Percentiles rank a stretch among this genome's conserved stretches.
Evolutionary conservation across 2,888 invertebrate species (phyloP).

Genomic region (Zonitis immaculata): DNA sequence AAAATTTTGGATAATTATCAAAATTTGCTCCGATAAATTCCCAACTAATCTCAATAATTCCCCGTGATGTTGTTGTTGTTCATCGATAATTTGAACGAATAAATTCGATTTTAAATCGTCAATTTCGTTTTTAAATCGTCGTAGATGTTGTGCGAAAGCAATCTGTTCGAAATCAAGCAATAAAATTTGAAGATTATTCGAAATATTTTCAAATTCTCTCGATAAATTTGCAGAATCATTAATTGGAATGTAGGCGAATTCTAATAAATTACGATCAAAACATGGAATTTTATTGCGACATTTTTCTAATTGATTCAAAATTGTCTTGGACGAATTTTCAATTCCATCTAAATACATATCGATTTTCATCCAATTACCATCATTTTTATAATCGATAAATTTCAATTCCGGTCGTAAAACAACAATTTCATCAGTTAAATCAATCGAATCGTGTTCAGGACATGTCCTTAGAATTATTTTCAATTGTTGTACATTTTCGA

Average conservation of each 20-base stretch:
- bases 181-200: slow-evolving; percentile 13
- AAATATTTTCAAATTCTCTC: slow-evolving; percentile 13
- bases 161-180: slow-evolving; percentile 29
- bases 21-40: slow-evolving; percentile 38
- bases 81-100: neutral
- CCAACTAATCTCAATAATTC: slow-evolving; percentile 14
- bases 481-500: slow-evolving; percentile 59
- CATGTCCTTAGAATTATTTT: slow-evolving; percentile 61
- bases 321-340: slow-evolving; percentile 24
- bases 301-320: slow-evolving; percentile 30
- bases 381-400: slow-evolving; percentile 37
- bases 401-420: slow-evolving; percentile 30
- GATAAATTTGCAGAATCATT: slow-evolving; percentile 17
- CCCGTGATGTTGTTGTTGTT: neutral
- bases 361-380: slow-evolving; percentile 35
- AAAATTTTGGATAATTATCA: slow-evolving; percentile 57
- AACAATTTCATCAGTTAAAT: slow-evolving; percentile 32
- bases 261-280: slow-evolving; percentile 31
- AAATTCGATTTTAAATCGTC: slow-evolving; percentile 8
- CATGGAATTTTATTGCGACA: slow-evolving; percentile 27
- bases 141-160: slow-evolving; percentile 17
- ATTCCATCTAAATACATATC: slow-evolving; percentile 25
- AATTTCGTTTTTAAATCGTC: slow-evolving; percentile 1
- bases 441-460: slow-evolving; percentile 48
- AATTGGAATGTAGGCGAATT: slow-evolving; percentile 31